Percentiles rank a stretch among this genome's conserved stretches.
Evolutionary conservation across 2,888 invertebrate genomes (phyloP).

Genomic region (Ceriagrion tenellum): DNA sequence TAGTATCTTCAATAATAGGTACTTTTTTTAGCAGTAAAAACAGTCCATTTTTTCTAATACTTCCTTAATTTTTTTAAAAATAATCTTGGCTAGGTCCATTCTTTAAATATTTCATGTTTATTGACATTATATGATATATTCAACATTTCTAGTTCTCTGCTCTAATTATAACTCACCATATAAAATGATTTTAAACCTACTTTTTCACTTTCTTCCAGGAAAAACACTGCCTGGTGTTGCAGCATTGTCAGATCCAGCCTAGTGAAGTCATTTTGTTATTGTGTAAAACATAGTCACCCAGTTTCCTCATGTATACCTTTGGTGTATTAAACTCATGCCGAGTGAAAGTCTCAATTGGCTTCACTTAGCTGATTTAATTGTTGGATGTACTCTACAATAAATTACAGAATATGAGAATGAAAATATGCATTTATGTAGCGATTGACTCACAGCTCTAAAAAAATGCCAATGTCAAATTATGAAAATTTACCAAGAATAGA

Average conservation of each 20-base stretch:
- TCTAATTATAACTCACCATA: not conserved
- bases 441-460: conserved; percentile 45
- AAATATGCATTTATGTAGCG: conserved; percentile 62
- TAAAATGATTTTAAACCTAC: conserved; percentile 24
- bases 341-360: conserved; percentile 47
- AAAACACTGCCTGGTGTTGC: conserved; percentile 93
- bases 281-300: conserved; percentile 43
- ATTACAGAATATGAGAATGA: conserved; percentile 60
- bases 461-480: conserved; percentile 63
- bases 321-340: not conserved
- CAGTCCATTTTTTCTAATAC: no score
- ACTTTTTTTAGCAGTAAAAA: no score
- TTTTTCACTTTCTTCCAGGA: conserved; percentile 78
- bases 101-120: no score
- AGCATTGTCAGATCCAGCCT: conserved; percentile 82
- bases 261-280: not conserved
- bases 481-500: conserved; percentile 64
- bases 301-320: conserved; percentile 7
- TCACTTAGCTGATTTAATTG: conserved; percentile 54
- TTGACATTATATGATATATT: no score
- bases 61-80: no score
- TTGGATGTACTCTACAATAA: conserved; percentile 41
- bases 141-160: no score
- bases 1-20: no score
- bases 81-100: no score